Base-by-base conservation (phyloP, 2,113 vertebrate species). In the Leuciscus idus region DNA sequence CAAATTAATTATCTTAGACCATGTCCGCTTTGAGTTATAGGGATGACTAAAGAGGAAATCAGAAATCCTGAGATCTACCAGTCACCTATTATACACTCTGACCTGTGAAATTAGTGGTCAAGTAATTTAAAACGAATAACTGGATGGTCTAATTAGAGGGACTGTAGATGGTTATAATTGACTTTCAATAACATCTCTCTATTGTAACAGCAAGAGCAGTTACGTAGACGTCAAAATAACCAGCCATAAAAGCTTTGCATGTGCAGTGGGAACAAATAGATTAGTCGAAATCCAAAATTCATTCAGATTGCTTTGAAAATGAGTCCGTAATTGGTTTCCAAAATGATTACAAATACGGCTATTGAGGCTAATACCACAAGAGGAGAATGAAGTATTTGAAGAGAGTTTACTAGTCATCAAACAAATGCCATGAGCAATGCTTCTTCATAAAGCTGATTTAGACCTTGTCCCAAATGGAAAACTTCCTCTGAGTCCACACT, bases 71-170 rank as follows among this genome's bases (percentile, higher is more conserved):
- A 8, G 1, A 36, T 72, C 68, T 72, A 10, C 17, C 52, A 57
- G 57, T 90, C 85, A 79, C 89, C 93, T 91, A 89, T 91, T 92
- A 91, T 93, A 83, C 73, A n/a, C 86, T 90, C 88, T 85, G 88
- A 87, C 83, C 89, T 87, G 86, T 90, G 87, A 92, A 90, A 90
- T 89, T 86, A 90, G 90, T 91, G 90, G 92, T 93, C 91, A 93
- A 90, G 89, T 93, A 75, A 93, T 95, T 93, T 93, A 90, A 88
- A 92, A 90, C 92, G 92, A 93, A 93, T 94, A 93, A 92, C 86
- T 87, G 74, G 64, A 70, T 48, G 73, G 86, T 68, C 83, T 93
- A 92, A 95, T 94, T 91, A 90, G 83, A 90, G 93, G 86, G 26
- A 91, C 83, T 73, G 87, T 52, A 89, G 86, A 76, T 59, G 23